Base-by-base conservation (phyloP, 2,797 vertebrate species). In the Ispidina lecontei region DNA sequence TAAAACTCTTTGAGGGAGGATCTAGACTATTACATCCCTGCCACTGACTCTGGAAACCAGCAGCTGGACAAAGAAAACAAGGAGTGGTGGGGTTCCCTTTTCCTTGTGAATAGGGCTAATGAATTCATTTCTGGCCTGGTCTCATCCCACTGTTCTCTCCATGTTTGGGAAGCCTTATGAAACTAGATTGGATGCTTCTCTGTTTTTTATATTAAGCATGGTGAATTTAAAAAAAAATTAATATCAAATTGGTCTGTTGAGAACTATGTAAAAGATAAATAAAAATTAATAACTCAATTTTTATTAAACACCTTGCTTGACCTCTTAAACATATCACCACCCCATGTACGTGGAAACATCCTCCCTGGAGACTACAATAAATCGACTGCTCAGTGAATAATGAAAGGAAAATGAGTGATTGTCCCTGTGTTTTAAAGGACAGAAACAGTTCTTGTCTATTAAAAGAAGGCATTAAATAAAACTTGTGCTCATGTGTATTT, bases 381-480 rank as follows among this genome's bases (percentile, higher is more conserved):
- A 56, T 49, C 65, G 78, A 67, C 74, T 44, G 64, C 62, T 92
- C 41, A 18, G 25, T n/a, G 68, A 83, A 39, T 31, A 68, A n/a
- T 12, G 29, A 41, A 88, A 79, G 46, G 87, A 76, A 91, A 93
- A 91, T 58, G n/a, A 78, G 80, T 29, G 54, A 49, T 12, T 91
- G 71, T 65, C 68, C 59, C 35, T 3, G 2, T 22, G 46, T 47
- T 91, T 73, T 71, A 55, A 77, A 89, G 58, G 58, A 85, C 35
- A 77, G 81, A 68, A 90, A 62, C 26, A 19, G 35, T n/a, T 76
- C 77, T 79, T 74, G 14, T 17, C 35, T 43, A 37, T 82, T 84
- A 72, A 85, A 91, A 70, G 31, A 52, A 76, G 44, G 28, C 19
- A 33, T 39, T 76, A 63, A 76, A 65, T 41, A 88, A 64, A 29